These are phyloP conservation scores for Eurosta solidaginis DNA, from an alignment of 1,140 invertebrate genomes.

Conservation along the genomic window DNA sequence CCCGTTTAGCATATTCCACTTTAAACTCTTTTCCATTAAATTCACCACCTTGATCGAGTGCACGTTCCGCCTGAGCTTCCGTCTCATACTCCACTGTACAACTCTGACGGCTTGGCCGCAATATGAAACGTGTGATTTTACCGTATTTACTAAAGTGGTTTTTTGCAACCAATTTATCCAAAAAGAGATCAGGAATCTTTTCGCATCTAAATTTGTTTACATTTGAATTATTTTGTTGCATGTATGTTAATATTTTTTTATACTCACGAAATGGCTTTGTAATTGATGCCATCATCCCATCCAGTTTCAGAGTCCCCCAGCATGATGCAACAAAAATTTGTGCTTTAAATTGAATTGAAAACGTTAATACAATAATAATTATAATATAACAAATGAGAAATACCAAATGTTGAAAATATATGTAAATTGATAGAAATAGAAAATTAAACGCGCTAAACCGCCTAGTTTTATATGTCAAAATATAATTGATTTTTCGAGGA, in stretches of 20 bases:
- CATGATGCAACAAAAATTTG: neutral
- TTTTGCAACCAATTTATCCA: constrained; percentile 66
- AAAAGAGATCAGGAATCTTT: constrained; percentile 68
- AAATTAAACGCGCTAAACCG: neutral
- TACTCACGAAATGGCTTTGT: constrained; percentile 32
- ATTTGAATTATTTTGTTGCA: neutral
- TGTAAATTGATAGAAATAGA: neutral
- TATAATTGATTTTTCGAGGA: no score
- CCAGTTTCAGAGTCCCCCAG: neutral
- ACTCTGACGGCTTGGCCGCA: constrained; percentile 65
- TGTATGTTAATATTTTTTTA: neutral
- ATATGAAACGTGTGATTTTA: constrained; percentile 64
- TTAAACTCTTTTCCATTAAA: constrained; percentile 68
- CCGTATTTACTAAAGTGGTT: constrained; percentile 71
- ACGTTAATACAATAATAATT: neutral
- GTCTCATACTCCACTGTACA: constrained; percentile 69
- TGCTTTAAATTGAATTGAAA: neutral
- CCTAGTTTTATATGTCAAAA: neutral
- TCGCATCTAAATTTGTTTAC: constrained; percentile 62
- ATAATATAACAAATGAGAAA: neutral
- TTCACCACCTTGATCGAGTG: constrained; percentile 65
- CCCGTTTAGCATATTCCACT: constrained; percentile 60
- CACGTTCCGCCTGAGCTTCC: constrained; percentile 63
- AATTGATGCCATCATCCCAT: constrained; percentile 31
- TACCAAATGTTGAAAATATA: neutral